These are phyloP conservation scores for Eulithis testata DNA, from an alignment of 2,888 invertebrate species.

Conservation along the genomic window DNA sequence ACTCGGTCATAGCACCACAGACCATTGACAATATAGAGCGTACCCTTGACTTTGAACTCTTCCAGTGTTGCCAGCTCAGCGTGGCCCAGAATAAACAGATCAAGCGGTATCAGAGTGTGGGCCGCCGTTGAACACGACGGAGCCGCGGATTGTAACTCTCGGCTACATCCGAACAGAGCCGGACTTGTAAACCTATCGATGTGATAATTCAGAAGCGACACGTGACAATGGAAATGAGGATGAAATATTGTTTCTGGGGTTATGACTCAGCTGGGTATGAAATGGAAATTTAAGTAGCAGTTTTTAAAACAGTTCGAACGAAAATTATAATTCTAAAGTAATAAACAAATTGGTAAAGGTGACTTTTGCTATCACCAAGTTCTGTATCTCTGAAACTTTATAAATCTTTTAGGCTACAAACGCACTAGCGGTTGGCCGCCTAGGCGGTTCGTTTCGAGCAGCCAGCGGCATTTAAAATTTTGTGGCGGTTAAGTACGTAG, in stretches of 20 bases:
- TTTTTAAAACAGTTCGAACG: background rate
- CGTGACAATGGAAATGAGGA: slow-evolving; percentile 22
- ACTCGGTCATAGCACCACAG: background rate
- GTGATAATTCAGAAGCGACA: slow-evolving; percentile 36
- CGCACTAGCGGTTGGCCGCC: too few relatives aligned
- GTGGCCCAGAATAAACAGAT: slow-evolving; percentile 76
- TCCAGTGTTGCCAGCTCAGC: slow-evolving; percentile 43
- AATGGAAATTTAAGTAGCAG: slow-evolving; percentile 21
- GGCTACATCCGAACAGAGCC: slow-evolving; percentile 57
- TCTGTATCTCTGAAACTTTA: too few relatives aligned
- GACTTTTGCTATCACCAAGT: too few relatives aligned
- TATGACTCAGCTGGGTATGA: slow-evolving; percentile 20
- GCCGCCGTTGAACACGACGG: slow-evolving; percentile 73
- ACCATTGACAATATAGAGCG: background rate
- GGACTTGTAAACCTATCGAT: slow-evolving; percentile 45
- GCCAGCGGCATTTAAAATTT: too few relatives aligned
- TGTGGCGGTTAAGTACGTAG: too few relatives aligned
- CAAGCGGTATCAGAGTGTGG: slow-evolving; percentile 78
- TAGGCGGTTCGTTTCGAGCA: too few relatives aligned
- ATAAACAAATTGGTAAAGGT: too few relatives aligned
- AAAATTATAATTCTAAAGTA: too few relatives aligned
- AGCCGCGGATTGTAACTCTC: slow-evolving; percentile 74
- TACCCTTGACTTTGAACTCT: slow-evolving; percentile 33
- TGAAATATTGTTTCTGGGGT: slow-evolving; percentile 23
- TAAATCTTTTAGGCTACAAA: too few relatives aligned